These are phyloP conservation scores for Bubalus kerabau DNA, from an alignment of 2,113 vertebrate species.

Conservation along the genomic window DNA sequence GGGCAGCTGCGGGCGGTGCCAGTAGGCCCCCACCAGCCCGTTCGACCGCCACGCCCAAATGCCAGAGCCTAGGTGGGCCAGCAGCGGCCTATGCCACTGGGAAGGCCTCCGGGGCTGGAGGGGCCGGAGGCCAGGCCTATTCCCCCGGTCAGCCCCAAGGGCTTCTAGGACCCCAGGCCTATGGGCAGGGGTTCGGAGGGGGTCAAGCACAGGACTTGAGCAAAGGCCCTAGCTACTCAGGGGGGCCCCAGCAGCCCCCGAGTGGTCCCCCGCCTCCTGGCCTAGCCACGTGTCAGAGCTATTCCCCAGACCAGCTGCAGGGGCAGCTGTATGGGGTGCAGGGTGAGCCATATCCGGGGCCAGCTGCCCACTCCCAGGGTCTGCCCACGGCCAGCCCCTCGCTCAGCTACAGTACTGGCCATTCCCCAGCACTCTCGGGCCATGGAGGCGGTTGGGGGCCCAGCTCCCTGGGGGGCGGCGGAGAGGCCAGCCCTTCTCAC, in stretches of 20 bases:
- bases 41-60: conserved; percentile 85
- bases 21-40: conserved; percentile 77
- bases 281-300: conserved; percentile 75
- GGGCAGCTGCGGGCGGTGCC: conserved; percentile 60
- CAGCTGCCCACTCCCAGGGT: conserved; percentile 79
- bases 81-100: conserved; percentile 81
- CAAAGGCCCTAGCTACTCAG: conserved; percentile 77
- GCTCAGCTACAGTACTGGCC: conserved; percentile 90
- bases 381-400: conserved; percentile 90
- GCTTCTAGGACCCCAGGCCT: conserved; percentile 87
- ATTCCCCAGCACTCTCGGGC: conserved; percentile 91
- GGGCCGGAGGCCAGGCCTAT: conserved; percentile 83
- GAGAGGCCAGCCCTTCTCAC: conserved; percentile 91
- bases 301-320: conserved; percentile 81
- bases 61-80: conserved; percentile 78
- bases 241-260: conserved; percentile 72
- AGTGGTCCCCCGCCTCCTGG: conserved; percentile 72
- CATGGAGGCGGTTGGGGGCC: conserved; percentile 84
- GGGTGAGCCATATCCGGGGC: conserved; percentile 80
- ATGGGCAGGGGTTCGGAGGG: conserved; percentile 77
- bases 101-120: conserved; percentile 87
- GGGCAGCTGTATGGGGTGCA: conserved; percentile 85
- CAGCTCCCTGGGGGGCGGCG: conserved; percentile 74
- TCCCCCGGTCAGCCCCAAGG: conserved; percentile 83
- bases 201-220: conserved; percentile 78